phyloP scores from a whole-genome alignment of 1,140 invertebrate genomes.

The Zaprionus gabonicus region DNA sequence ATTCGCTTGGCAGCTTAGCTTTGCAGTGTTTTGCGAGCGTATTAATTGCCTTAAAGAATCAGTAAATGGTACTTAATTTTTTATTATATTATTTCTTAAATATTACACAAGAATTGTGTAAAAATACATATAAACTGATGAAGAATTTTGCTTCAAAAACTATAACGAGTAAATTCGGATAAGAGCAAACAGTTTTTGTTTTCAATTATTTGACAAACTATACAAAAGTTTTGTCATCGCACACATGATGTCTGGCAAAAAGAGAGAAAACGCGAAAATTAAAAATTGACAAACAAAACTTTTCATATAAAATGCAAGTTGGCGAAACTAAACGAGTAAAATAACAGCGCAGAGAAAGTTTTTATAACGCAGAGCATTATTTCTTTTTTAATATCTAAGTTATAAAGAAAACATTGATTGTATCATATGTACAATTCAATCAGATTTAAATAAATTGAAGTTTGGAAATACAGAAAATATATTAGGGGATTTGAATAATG shows the following conservation, averaged over 20 bases:
- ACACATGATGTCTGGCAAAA: neutral
- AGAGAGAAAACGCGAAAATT: conserved; percentile 22
- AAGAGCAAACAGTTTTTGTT: neutral
- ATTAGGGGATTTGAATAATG: no score
- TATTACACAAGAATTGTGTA: no score
- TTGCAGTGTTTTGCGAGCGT: neutral
- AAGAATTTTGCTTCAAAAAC: neutral
- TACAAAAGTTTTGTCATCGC: conserved; percentile 23
- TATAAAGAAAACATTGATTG: neutral
- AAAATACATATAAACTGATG: no score
- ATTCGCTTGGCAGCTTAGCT: neutral
- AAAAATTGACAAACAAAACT: conserved; percentile 57
- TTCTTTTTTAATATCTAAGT: neutral
- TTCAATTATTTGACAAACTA: conserved; percentile 16
- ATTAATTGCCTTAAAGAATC: neutral
- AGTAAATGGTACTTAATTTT: neutral
- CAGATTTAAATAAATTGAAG: neutral
- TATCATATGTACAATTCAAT: neutral
- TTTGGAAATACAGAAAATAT: neutral
- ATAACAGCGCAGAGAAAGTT: conserved; percentile 15
- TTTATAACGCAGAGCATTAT: neutral
- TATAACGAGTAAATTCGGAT: neutral
- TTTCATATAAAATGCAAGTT: conserved; percentile 50
- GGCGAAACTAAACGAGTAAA: conserved; percentile 8
- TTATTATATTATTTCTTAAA: no score